These are phyloP conservation scores for Acanthaster planci DNA, from an alignment of 35 echinoderm and acorn worm genomes.

Conservation along the genomic window DNA sequence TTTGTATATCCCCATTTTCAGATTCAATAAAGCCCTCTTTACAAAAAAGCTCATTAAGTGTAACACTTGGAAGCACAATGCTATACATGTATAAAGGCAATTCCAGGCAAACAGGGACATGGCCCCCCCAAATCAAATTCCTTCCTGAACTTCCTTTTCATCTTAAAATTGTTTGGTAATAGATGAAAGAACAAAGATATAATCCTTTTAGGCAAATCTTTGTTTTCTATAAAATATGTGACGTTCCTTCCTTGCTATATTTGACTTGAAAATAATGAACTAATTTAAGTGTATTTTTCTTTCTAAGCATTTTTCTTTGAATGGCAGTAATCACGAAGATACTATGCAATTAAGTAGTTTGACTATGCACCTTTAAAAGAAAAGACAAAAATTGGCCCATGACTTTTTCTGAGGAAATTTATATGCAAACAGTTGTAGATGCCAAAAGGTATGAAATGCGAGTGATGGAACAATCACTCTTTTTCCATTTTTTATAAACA, in stretches of 20 bases:
- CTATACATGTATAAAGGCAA: too few relatives aligned
- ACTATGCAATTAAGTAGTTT: background rate
- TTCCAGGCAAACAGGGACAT: slow-evolving; percentile 7
- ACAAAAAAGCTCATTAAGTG: too few relatives aligned
- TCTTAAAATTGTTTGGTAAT: background rate
- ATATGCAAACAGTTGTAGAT: background rate
- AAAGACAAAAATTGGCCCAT: background rate
- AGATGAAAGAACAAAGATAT: background rate
- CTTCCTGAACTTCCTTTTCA: background rate
- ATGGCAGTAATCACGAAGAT: background rate
- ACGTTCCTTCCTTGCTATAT: background rate
- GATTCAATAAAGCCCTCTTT: too few relatives aligned
- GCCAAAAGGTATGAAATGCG: background rate
- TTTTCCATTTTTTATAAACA: background rate
- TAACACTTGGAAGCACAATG: too few relatives aligned
- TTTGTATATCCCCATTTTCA: too few relatives aligned
- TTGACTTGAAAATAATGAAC: too few relatives aligned
- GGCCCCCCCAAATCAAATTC: background rate
- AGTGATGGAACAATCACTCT: background rate
- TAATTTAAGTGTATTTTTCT: too few relatives aligned
- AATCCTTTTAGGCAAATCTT: background rate
- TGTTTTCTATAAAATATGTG: background rate
- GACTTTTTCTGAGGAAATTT: background rate
- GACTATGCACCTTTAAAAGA: background rate
- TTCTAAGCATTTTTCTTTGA: background rate